Base-by-base conservation (phyloP, 2,888 invertebrate genomes). In the Lithophane ornitopus region DNA sequence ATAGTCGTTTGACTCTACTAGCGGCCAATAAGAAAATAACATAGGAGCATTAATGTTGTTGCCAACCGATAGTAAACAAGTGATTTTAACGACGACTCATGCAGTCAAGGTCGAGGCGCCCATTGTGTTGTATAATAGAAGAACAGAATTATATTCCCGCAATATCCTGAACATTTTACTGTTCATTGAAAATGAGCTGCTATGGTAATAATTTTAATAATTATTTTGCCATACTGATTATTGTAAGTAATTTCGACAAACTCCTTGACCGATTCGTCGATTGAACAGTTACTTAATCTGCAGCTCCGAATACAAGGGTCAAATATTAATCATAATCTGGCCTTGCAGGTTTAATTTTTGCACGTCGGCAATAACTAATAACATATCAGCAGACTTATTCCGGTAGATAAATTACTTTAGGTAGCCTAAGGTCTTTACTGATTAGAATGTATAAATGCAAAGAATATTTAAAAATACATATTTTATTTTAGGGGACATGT, bases 261-360 rank as follows among this genome's bases (percentile, higher is more conserved):
- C 84, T 86, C 90, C 91, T 93, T 91, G 91, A 91, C 85, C 89
- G 88, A 89, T 90, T 87, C 83, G 69, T 83, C 81, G 69, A 87
- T 89, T 85, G 86, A 76, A 85, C 78, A 79, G 78, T 79, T 90
- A 89, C 89, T 88, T 89, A 88, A 90, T 89, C 76, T 85, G 84
- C 82, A 82, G 72, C 75, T 84, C 73, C 83, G 59, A 88, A 88
- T 84, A 85, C 84, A 88, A 88, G 87, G 89, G 86, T 87, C 88
- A 90, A 85, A 89, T 85, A 89, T 90, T 89, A 89, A 92, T 90
- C 89, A 90, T 87, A 85, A 78, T 85, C 81, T 87, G 87, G 82
- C 93, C 92, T 94, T 90, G 91, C 76, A 77, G 71, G 58, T 77
- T 76, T 75, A 87, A 86, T 89, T 89, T 89, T 88, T 84, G 86